Conservation (phyloP, 2,888 invertebrate genomes). For the Hypomecis atomaria region DNA sequence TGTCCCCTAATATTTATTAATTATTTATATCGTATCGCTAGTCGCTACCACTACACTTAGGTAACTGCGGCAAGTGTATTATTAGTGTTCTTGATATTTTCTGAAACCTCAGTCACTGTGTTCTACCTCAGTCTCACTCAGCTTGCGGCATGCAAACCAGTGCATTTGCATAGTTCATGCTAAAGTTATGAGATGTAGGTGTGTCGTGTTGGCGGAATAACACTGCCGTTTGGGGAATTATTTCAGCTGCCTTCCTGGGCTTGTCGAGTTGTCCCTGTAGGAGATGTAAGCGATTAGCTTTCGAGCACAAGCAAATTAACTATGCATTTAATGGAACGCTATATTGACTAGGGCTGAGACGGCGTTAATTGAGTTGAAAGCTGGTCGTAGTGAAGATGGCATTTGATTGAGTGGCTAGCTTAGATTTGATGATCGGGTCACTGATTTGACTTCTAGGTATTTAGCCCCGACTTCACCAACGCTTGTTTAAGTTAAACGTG, state of each 20-base stretch:
- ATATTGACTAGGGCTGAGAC: neutral
- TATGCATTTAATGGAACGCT: neutral
- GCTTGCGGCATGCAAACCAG: slow-evolving; percentile 28
- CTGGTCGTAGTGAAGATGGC: neutral
- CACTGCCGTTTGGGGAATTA: slow-evolving; percentile 36
- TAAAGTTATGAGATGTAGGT: slow-evolving; percentile 41
- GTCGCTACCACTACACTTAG: too few species aligned
- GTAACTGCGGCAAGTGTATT: too few species aligned
- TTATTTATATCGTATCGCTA: too few species aligned
- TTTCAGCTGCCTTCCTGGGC: slow-evolving; percentile 31
- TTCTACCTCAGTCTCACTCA: neutral
- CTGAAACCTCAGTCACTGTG: slow-evolving; percentile 8
- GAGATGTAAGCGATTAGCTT: slow-evolving; percentile 24
- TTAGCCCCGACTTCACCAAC: too few species aligned
- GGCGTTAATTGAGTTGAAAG: neutral
- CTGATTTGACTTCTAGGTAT: too few species aligned
- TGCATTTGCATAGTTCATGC: slow-evolving; percentile 46
- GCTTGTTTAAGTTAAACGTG: too few species aligned
- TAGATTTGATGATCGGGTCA: too few species aligned
- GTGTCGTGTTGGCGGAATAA: slow-evolving; percentile 39
- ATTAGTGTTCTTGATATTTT: too few species aligned
- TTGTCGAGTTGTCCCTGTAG: slow-evolving; percentile 2
- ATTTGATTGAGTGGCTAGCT: neutral
- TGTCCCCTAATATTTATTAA: too few species aligned
- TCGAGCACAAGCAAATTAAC: neutral